A percentile compares a stretch with the other conserved stretches of the same genome.
These are phyloP conservation scores for Notiomystis cincta DNA, from an alignment of 2,113 vertebrate genomes.

Conservation along the genomic window DNA sequence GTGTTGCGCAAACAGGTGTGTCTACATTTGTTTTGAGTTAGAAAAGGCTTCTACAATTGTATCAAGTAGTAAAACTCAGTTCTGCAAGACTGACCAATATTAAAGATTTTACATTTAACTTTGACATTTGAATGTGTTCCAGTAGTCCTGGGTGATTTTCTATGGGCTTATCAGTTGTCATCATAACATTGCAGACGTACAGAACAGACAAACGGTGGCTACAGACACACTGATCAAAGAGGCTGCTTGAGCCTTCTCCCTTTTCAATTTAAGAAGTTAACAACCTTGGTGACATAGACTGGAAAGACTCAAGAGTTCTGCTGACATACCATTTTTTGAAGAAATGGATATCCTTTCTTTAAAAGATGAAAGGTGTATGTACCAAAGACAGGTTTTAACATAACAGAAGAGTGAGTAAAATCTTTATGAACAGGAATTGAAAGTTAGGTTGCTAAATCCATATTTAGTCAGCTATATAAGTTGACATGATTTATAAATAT, in stretches of 20 bases:
- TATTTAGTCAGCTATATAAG: neutral
- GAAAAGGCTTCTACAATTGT: neutral
- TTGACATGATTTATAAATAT: neutral
- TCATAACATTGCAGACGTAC: neutral
- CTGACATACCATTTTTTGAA: neutral
- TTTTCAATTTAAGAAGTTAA: neutral
- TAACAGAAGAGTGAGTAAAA: neutral
- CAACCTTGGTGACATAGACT: neutral
- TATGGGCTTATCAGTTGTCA: neutral
- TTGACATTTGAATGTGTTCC: neutral
- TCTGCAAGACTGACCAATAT: neutral
- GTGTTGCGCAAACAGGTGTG: neutral
- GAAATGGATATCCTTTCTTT: neutral
- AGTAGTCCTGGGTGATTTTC: neutral
- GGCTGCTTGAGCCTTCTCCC: neutral
- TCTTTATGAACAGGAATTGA: neutral
- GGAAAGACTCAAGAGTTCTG: neutral
- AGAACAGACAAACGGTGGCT: neutral
- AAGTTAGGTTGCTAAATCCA: neutral
- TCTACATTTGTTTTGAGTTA: neutral
- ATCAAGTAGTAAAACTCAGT: neutral
- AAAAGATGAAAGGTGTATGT: neutral
- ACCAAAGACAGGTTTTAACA: neutral
- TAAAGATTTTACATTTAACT: neutral
- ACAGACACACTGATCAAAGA: neutral